These are phyloP conservation scores for Siniperca knerii DNA, from an alignment of 2,113 vertebrate genomes.

Conservation along the genomic window DNA sequence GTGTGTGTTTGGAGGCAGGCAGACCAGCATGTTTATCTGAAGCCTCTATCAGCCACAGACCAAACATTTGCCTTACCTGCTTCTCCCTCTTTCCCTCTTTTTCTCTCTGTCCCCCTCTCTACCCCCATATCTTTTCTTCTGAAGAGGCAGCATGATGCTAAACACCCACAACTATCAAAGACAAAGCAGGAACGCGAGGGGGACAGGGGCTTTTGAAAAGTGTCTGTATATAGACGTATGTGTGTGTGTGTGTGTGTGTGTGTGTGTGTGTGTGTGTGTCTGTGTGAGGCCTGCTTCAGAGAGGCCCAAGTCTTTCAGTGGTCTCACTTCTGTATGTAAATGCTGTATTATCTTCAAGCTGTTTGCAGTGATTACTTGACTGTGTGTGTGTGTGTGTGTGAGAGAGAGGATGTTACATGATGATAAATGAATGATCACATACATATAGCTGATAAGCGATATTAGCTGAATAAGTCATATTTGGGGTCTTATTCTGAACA, in stretches of 20 bases:
- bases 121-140: slow-evolving; percentile 61
- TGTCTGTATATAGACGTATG: slow-evolving; percentile 9
- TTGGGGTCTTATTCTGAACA: neutral
- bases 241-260: slow-evolving; percentile 27
- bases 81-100: slow-evolving; percentile 30
- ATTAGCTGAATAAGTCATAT: neutral
- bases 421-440: slow-evolving; percentile 1
- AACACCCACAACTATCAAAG: slow-evolving; percentile 62
- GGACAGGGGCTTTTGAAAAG: slow-evolving; percentile 47
- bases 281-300: slow-evolving; percentile 27
- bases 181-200: slow-evolving; percentile 44
- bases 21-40: slow-evolving; percentile 70
- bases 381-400: neutral
- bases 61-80: slow-evolving; percentile 69
- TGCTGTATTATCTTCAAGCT: slow-evolving; percentile 1
- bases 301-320: neutral
- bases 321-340: slow-evolving; percentile 41
- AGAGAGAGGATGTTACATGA: neutral
- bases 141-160: slow-evolving; percentile 63
- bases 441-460: neutral
- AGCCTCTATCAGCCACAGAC: slow-evolving; percentile 71
- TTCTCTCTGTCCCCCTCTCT: slow-evolving; percentile 33
- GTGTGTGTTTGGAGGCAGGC: slow-evolving; percentile 78
- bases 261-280: slow-evolving; percentile 24
- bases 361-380: slow-evolving; percentile 27